phyloP scores from a whole-genome alignment of 1,140 invertebrate species.

The Apocrypta bakeri region DNA sequence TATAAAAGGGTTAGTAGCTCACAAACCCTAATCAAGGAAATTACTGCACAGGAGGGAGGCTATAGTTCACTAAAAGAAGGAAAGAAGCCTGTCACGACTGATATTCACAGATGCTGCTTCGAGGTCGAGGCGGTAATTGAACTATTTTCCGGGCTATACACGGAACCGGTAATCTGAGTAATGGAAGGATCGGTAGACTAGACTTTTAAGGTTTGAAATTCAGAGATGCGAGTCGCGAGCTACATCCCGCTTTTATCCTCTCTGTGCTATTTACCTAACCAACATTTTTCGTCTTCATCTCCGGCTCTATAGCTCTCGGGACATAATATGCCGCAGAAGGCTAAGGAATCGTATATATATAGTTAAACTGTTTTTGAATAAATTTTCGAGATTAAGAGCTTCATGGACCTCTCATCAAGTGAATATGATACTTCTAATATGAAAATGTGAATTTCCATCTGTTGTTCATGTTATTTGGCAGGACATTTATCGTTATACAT shows the following conservation, averaged over 20 bases:
- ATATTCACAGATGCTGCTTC: neutral
- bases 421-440: too few species aligned
- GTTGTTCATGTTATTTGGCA: too few species aligned
- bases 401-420: too few species aligned
- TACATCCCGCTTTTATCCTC: neutral
- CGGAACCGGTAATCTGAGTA: conserved; percentile 17
- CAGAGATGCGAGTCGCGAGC: neutral
- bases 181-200: neutral
- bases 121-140: conserved; percentile 42
- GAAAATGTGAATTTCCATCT: too few species aligned
- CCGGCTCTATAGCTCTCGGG: neutral
- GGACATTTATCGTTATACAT: neutral
- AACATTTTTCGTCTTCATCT: neutral
- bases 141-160: conserved; percentile 54
- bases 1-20: neutral
- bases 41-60: neutral
- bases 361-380: neutral
- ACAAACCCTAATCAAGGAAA: conserved; percentile 13
- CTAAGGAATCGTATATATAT: too few species aligned
- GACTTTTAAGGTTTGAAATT: neutral
- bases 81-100: neutral
- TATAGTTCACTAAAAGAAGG: neutral
- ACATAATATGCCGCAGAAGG: neutral
- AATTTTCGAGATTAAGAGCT: neutral
- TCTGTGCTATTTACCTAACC: neutral